Evolutionary conservation across 2,888 invertebrate genomes (phyloP), one percentile per base, ranked within the genome.

Genomic region (Micoletzkya japonica): DNA sequence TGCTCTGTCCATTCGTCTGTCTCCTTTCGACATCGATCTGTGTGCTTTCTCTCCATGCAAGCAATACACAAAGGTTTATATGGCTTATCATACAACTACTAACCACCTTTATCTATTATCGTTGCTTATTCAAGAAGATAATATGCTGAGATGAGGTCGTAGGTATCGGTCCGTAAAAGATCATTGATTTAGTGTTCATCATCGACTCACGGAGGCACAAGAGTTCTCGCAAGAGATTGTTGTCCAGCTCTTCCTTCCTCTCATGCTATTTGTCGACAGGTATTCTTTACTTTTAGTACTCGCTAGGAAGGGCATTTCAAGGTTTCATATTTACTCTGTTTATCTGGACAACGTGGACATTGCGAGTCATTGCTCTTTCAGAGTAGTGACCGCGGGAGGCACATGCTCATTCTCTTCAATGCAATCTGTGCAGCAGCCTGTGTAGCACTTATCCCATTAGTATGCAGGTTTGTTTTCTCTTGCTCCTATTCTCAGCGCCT

Each of bases 141-240:
- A n/a, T n/a, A n/a, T n/a, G n/a, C n/a, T n/a, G n/a, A n/a, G n/a
- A 26, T 28, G 28, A 6, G 30, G 37, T 66, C 44, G 58, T 60
- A 24, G 34, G 36, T 30, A 52, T n/a, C 37, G 54, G 49, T 70
- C 7, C 26, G 30, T 39, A 10, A 49, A 63, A 58, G 58, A 58
- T 58, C 52, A 58, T 50, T 34, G 49, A 17, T 37, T 81, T 81
- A 84, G 84, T 84, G 84, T 71, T 80, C 82, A 36, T 82, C 79
- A 77, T 81, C 84, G 30, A 76, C 81, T 1, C 84, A 84, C 68
- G 79, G 79, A 24, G 77, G 79, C 2, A 73, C 83, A 2, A 75
- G 78, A 20, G 81, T 84, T 1, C 78, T 76, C 30, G 84, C 84
- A 4, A 77, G 80, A 52, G 74, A 81, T 24, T 84, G 84, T 58